Evolutionary conservation across 2,797 vertebrate species (phyloP).

Genomic region (Esox masquinongy): DNA sequence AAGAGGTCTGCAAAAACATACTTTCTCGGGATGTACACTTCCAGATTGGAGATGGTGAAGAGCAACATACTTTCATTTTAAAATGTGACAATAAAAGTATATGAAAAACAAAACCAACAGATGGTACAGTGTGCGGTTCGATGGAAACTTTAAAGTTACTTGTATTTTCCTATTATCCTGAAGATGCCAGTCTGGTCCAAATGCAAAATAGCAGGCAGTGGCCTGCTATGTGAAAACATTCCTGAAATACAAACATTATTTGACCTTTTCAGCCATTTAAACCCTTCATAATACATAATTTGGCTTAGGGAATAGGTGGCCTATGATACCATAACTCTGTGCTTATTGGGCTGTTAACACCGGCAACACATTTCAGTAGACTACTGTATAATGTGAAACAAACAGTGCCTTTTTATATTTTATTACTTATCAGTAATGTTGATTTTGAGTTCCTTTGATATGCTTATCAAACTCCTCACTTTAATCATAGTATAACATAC

Average conservation of each 20-base stretch:
- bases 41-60: slow-evolving; percentile 14
- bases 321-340: background rate
- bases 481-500: background rate
- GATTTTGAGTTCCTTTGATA: too few relatives aligned
- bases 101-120: slow-evolving; percentile 11
- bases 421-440: too few relatives aligned
- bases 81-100: slow-evolving; percentile 8
- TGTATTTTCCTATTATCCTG: slow-evolving; percentile 5
- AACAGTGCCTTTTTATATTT: too few relatives aligned
- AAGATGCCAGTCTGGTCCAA: slow-evolving; percentile 11
- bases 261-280: background rate
- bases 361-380: too few relatives aligned
- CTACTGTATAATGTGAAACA: too few relatives aligned
- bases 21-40: background rate
- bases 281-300: background rate
- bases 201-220: slow-evolving; percentile 4
- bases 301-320: background rate
- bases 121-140: background rate
- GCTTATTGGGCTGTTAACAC: background rate
- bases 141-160: slow-evolving; percentile 12
- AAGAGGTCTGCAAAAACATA: background rate
- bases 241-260: background rate
- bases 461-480: too few relatives aligned
- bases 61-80: slow-evolving; percentile 19
- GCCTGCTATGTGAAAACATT: background rate